Conservation (phyloP, 2,888 invertebrate genomes). For the Dicranocentrus wangi region DNA sequence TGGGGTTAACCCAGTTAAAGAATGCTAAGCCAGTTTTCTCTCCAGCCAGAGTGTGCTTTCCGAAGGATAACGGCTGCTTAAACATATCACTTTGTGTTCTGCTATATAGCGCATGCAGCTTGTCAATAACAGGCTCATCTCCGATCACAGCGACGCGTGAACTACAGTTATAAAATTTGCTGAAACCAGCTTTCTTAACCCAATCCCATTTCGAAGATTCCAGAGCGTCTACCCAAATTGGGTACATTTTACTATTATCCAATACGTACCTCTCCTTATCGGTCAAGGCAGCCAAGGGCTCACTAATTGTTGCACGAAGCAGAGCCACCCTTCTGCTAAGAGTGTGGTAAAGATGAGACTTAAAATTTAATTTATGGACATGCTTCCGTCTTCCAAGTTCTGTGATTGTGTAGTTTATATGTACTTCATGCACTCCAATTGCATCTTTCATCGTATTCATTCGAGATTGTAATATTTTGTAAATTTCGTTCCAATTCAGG, state of each 20-base stretch:
- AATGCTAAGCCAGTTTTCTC: neutral
- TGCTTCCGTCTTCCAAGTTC: neutral
- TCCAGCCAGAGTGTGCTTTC: neutral
- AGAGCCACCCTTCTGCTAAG: too few relatives aligned
- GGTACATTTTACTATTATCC: neutral
- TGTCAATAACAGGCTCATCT: neutral
- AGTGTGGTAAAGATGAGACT: neutral
- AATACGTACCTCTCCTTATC: neutral
- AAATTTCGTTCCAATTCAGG: too few relatives aligned
- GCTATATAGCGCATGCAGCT: constrained; percentile 71
- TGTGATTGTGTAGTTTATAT: too few relatives aligned
- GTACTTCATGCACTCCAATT: too few relatives aligned
- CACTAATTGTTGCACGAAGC: neutral
- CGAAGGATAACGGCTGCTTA: neutral
- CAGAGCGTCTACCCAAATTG: neutral
- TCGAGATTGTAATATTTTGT: neutral
- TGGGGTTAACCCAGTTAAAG: neutral
- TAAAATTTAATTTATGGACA: neutral
- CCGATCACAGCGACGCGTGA: neutral
- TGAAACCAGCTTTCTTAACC: neutral
- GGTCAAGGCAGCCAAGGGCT: neutral
- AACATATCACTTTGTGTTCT: neutral
- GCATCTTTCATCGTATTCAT: neutral
- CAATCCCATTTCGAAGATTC: neutral
- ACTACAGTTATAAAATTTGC: neutral